Percentiles rank a stretch among this genome's conserved stretches.
These are phyloP conservation scores for Centropus bengalensis DNA, from an alignment of 2,113 vertebrate genomes.

Conservation along the genomic window DNA sequence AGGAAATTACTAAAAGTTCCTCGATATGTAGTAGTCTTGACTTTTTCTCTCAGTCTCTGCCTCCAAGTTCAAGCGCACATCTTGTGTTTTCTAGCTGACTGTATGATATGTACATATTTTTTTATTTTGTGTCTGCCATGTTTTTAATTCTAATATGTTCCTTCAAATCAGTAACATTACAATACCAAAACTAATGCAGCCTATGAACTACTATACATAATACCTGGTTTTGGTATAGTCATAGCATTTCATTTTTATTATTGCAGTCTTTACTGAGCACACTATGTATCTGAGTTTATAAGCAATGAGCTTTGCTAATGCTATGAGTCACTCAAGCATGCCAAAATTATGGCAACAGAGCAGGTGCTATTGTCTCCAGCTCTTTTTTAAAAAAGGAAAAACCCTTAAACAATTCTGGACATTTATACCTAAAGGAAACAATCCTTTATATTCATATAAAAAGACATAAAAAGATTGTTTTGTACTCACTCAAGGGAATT, in stretches of 20 bases:
- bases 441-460: conserved; percentile 46
- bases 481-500: conserved; percentile 50
- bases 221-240: neutral
- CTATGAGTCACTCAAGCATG: conserved; percentile 41
- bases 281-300: conserved; percentile 34
- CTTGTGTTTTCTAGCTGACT: neutral
- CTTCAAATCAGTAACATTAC: neutral
- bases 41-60: neutral
- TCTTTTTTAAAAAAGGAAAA: conserved; percentile 1
- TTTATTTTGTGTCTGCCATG: neutral
- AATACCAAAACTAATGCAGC: neutral
- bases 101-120: neutral
- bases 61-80: neutral
- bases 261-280: neutral
- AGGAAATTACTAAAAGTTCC: neutral
- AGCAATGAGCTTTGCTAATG: conserved; percentile 4
- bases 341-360: conserved; percentile 52
- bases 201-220: neutral
- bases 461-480: conserved; percentile 51
- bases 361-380: conserved; percentile 61
- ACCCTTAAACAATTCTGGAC: neutral
- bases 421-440: conserved; percentile 50
- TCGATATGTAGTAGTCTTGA: neutral
- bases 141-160: neutral
- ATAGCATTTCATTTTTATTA: conserved; percentile 3